phyloP scores from a whole-genome alignment of 2,113 vertebrate genomes.

The Oophaga pumilio region DNA sequence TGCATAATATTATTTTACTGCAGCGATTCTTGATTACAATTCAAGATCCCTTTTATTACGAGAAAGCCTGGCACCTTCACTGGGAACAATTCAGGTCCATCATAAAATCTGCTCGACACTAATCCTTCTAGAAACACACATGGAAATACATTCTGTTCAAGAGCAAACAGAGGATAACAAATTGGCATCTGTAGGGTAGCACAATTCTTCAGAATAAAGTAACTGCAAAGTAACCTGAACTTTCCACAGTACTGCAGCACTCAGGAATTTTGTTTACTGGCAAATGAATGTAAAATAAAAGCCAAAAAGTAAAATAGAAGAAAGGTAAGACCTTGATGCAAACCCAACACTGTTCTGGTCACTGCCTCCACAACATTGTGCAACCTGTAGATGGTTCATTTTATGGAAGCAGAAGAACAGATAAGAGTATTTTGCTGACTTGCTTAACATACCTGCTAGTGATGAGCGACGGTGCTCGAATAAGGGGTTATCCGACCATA shows the following conservation, averaged over 20 bases:
- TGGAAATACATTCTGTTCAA: conserved; percentile 28
- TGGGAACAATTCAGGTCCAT: background rate
- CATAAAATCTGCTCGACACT: background rate
- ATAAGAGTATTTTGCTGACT: conserved; percentile 29
- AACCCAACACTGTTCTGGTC: background rate
- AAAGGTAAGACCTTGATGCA: background rate
- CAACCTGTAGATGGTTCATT: background rate
- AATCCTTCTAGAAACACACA: conserved; percentile 23
- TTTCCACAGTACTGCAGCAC: conserved; percentile 21
- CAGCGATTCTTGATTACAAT: background rate
- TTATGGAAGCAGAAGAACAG: background rate
- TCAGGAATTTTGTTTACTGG: conserved; percentile 53
- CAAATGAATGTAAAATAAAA: conserved; percentile 3
- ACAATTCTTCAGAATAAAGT: conserved; percentile 12
- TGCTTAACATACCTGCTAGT: background rate
- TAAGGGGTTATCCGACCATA: too few species aligned
- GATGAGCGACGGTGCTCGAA: too few species aligned
- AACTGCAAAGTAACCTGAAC: conserved; percentile 1
- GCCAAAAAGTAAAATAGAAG: conserved; percentile 27
- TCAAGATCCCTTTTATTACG: background rate
- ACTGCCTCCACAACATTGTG: conserved; percentile 23
- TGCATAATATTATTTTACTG: background rate
- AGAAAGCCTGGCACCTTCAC: background rate
- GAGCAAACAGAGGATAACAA: background rate
- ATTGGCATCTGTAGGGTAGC: conserved; percentile 14